Evolutionary conservation across 64 coral and sea anemone genomes (phyloP).

Genomic region (Platygyra sinensis): DNA sequence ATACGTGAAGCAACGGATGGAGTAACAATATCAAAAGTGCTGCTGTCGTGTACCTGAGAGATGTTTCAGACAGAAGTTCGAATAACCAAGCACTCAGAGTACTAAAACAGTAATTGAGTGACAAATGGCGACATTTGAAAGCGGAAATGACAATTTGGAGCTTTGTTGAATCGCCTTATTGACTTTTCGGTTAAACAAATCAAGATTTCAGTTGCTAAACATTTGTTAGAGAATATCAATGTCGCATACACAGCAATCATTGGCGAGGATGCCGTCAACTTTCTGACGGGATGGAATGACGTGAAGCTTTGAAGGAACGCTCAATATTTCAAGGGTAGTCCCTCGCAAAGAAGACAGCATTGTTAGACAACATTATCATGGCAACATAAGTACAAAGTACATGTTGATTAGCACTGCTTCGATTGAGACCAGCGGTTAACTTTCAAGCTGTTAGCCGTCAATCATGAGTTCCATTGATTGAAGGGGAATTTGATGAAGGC

Average conservation of each 20-base stretch:
- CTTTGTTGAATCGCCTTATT: not conserved
- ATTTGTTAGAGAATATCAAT: not conserved
- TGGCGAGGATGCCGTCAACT: not conserved
- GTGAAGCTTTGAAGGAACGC: not conserved
- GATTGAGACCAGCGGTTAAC: not conserved
- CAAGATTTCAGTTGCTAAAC: not conserved
- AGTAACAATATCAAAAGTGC: not conserved
- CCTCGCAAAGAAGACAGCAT: not conserved
- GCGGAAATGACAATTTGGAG: not conserved
- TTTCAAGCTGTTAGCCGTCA: not conserved
- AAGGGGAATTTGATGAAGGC: not conserved
- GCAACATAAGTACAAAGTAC: not conserved
- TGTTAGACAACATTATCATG: not conserved
- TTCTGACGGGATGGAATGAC: not conserved
- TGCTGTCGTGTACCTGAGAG: not conserved
- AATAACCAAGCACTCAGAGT: not conserved
- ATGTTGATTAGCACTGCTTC: not conserved
- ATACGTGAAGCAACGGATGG: not conserved
- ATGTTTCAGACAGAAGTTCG: not conserved
- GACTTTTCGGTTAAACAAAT: not conserved
- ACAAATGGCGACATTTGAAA: not conserved
- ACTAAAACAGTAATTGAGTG: conserved; percentile 5
- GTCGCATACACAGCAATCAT: not conserved
- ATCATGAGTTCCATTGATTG: not conserved
- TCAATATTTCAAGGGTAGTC: not conserved